A percentile compares a stretch with the other conserved stretches of the same genome.
Evolutionary conservation across 2,888 invertebrate species (phyloP).

Genomic region (Megamerina dolium): DNA sequence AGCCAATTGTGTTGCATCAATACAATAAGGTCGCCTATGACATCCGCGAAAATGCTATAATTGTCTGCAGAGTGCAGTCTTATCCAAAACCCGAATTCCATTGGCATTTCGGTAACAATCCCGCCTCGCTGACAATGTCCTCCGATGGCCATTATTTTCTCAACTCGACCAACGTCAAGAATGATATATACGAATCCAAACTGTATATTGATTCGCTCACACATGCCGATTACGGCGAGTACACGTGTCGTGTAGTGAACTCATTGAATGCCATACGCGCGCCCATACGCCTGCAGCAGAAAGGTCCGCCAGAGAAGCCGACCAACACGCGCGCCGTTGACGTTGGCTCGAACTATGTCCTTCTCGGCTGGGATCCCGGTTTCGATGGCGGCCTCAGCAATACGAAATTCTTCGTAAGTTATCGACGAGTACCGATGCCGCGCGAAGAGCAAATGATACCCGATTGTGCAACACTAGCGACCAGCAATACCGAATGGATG

Average conservation of each 20-base stretch:
- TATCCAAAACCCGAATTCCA: conserved; percentile 90
- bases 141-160: conserved; percentile 83
- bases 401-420: conserved; percentile 83
- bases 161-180: conserved; percentile 71
- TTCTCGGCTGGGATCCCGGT: conserved; percentile 80
- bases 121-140: conserved; percentile 67
- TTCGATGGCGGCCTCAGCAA: conserved; percentile 84
- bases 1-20: conserved; percentile 78
- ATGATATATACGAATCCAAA: conserved; percentile 79
- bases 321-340: conserved; percentile 64
- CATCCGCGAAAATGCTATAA: conserved; percentile 75
- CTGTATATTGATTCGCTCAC: conserved; percentile 68
- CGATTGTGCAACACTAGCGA: conserved; percentile 57
- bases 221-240: conserved; percentile 85
- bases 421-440: conserved; percentile 60
- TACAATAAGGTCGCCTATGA: conserved; percentile 87
- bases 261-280: conserved; percentile 70
- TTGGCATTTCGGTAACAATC: conserved; percentile 77
- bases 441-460: conserved; percentile 58
- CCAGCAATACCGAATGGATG: conserved; percentile 64
- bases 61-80: conserved; percentile 82
- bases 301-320: conserved; percentile 82
- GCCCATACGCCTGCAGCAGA: conserved; percentile 73
- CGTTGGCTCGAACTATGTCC: conserved; percentile 72
- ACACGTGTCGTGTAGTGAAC: conserved; percentile 82